Evolutionary conservation across 2,113 vertebrate genomes (phyloP), one percentile per base, ranked within the genome.

Genomic region (Lathamus discolor): DNA sequence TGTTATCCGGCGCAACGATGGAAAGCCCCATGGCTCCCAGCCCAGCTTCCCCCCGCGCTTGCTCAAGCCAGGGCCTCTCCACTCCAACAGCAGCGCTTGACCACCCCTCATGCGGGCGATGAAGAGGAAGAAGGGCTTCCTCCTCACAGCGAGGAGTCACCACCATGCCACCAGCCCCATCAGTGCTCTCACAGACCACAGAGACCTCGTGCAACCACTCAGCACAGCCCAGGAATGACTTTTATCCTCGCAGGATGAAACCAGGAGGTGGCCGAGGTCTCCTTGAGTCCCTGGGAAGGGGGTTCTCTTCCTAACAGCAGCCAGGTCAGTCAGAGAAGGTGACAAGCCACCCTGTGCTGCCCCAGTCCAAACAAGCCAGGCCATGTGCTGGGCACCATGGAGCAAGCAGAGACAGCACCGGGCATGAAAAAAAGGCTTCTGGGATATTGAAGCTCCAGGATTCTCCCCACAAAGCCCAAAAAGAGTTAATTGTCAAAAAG

Each of bases 91-190:
- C 22, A 7, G 46, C 10, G 0, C 79, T 72, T 2, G 10, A 80
- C 51, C 69, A 62, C 29, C 25, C 19, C 16, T 78, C 16, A 62
- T 64, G 39, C 1, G 0, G 33, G 48, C 2, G 14, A 90, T 19
- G 86, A 78, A 20, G 88, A 81, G 90, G 93, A 91, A 91, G 92
- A 44, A 75, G 17, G 2, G 74, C 89, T 93, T 92, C 93, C 85
- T 80, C 61, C 20, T 11, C 25, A 4, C 11, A 0, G 31, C 0
- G 2, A 80, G 86, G 92, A 92, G 77, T 66, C 80, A 88, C 90
- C 55, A 8, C 16, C 91, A 44, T 1, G 15, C 49, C 8, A 20
- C 14, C 64, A 10, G 93, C 54, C 24, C 31, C 4, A 4, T 48
- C 73, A 76, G 44, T 16, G n/a, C 46, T 49, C 51, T 51, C n/a